Conservation (phyloP, 2,888 invertebrate genomes). For the Atherix ibis region DNA sequence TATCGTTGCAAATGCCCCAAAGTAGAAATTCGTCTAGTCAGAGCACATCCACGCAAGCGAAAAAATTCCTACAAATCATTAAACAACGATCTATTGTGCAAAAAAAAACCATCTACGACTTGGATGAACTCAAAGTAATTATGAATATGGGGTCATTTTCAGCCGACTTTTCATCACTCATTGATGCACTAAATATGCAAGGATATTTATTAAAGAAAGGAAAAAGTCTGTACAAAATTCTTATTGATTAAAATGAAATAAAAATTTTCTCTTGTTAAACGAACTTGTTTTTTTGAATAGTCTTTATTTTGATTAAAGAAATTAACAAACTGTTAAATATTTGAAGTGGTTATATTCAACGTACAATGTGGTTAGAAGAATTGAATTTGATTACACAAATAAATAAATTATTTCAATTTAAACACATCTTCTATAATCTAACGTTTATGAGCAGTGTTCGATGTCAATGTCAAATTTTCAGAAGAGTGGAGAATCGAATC, state of each 20-base stretch:
- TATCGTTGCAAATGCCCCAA: constrained; percentile 34
- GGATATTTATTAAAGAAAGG: constrained; percentile 75
- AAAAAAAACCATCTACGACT: constrained; percentile 55
- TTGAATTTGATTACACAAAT: too few species aligned
- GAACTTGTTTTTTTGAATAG: too few species aligned
- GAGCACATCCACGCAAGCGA: constrained; percentile 52
- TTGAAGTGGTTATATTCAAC: too few species aligned
- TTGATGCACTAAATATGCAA: constrained; percentile 67
- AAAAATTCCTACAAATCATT: constrained; percentile 53
- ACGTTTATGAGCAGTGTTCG: too few species aligned
- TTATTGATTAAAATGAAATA: constrained; percentile 24
- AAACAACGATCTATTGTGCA: constrained; percentile 47
- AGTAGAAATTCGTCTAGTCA: constrained; percentile 60
- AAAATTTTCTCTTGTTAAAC: too few species aligned
- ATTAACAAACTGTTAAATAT: too few species aligned
- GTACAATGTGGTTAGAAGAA: too few species aligned
- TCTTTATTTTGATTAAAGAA: too few species aligned
- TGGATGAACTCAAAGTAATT: constrained; percentile 59
- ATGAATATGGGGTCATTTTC: constrained; percentile 46
- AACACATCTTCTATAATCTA: too few species aligned
- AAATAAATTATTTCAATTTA: too few species aligned
- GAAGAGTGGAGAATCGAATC: too few species aligned
- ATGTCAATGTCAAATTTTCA: too few species aligned
- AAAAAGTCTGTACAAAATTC: constrained; percentile 51
- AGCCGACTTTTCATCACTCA: constrained; percentile 49